Evolutionary conservation across 2,888 invertebrate species (phyloP).

Genomic region (Mylabris sibirica): DNA sequence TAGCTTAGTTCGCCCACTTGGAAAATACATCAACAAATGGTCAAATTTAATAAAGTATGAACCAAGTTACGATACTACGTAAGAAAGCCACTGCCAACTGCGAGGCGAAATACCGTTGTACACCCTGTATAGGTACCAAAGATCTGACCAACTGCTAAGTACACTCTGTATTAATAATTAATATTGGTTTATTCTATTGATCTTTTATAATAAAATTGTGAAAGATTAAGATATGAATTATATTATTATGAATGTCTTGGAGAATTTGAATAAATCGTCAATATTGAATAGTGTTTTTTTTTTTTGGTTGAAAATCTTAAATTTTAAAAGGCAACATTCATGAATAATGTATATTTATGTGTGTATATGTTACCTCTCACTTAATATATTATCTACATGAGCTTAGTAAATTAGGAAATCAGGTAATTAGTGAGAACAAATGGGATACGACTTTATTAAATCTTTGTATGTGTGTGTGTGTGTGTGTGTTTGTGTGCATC

Average conservation of each 20-base stretch:
- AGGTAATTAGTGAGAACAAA: neutral
- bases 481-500: too few species aligned
- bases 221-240: neutral
- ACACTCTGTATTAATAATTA: too few species aligned
- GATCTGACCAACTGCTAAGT: too few species aligned
- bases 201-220: neutral
- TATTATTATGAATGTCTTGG: neutral
- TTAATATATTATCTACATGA: neutral
- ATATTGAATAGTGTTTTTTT: neutral
- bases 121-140: too few species aligned
- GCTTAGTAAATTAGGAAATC: slow-evolving; percentile 3
- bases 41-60: too few species aligned
- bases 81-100: too few species aligned
- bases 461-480: neutral
- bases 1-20: too few species aligned
- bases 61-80: too few species aligned
- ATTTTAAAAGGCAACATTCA: neutral
- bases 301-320: neutral
- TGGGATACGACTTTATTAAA: neutral
- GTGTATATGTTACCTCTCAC: neutral
- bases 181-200: neutral
- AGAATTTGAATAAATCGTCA: neutral
- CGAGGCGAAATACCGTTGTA: too few species aligned
- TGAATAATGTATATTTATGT: slow-evolving; percentile 12
- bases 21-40: too few species aligned